These are phyloP conservation scores for Anthoptus insignis DNA, from an alignment of 2,888 invertebrate genomes.

Conservation along the genomic window DNA sequence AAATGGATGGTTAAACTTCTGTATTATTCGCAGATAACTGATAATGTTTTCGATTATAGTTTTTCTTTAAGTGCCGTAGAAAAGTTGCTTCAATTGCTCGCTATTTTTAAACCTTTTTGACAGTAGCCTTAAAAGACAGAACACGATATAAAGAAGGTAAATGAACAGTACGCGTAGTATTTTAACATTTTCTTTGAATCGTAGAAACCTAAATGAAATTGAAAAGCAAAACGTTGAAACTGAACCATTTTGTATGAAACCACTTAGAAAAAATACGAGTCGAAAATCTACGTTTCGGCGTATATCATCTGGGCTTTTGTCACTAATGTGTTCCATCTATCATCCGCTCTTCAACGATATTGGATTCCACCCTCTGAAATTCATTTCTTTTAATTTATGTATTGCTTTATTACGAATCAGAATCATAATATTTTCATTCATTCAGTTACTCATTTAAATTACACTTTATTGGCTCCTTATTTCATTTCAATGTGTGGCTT, in stretches of 20 bases:
- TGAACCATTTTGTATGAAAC: slow-evolving; percentile 28
- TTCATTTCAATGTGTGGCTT: background rate
- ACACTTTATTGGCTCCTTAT: background rate
- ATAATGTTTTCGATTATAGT: no score
- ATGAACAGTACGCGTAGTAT: no score
- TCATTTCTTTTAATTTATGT: slow-evolving; percentile 39
- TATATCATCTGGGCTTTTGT: slow-evolving; percentile 54
- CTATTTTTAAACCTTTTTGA: no score
- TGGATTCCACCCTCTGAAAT: slow-evolving; percentile 66
- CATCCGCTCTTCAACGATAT: slow-evolving; percentile 65
- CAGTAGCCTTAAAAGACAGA: no score
- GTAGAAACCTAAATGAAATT: background rate
- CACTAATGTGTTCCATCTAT: slow-evolving; percentile 75
- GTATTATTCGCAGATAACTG: no score
- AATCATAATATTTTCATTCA: slow-evolving; percentile 13
- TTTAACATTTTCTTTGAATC: no score
- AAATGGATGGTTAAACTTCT: no score
- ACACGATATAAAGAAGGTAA: no score
- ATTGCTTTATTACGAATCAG: slow-evolving; percentile 24
- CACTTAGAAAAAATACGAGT: slow-evolving; percentile 35
- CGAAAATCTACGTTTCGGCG: slow-evolving; percentile 40
- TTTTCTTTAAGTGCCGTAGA: no score
- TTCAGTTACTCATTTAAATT: background rate
- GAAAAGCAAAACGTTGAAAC: slow-evolving; percentile 11
- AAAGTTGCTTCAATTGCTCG: no score